These are phyloP conservation scores for Elysia crispata DNA, from an alignment of 2,888 invertebrate species.

Conservation along the genomic window DNA sequence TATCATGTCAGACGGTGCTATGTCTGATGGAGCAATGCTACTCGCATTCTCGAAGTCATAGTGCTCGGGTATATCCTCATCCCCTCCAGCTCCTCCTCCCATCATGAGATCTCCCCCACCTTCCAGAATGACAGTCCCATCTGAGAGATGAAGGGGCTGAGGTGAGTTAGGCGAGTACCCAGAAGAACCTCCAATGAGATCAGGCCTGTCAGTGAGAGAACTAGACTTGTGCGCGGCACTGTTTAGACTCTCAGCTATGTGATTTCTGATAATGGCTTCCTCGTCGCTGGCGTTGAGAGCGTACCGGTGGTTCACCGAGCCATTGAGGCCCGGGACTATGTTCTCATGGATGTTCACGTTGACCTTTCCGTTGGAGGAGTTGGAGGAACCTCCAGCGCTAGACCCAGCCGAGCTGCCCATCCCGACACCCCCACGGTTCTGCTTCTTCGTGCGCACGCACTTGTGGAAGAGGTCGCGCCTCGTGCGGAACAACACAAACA, in stretches of 20 bases:
- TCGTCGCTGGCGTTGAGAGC: slow-evolving; percentile 65
- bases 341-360: slow-evolving; percentile 37
- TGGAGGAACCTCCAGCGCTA: neutral
- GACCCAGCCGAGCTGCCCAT: slow-evolving; percentile 3
- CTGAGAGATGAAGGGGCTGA: slow-evolving; percentile 65
- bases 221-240: slow-evolving; percentile 85
- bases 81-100: slow-evolving; percentile 53
- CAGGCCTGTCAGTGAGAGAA: slow-evolving; percentile 88
- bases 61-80: slow-evolving; percentile 72
- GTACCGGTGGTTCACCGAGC: slow-evolving; percentile 54
- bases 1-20: slow-evolving; percentile 87
- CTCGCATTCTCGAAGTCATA: slow-evolving; percentile 98
- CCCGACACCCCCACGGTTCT: slow-evolving; percentile 6
- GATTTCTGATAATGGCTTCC: slow-evolving; percentile 80
- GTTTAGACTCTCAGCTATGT: slow-evolving; percentile 88
- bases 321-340: slow-evolving; percentile 5
- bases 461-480: slow-evolving; percentile 82
- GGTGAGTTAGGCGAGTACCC: slow-evolving; percentile 82
- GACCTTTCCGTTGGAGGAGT: slow-evolving; percentile 31
- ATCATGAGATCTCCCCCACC: slow-evolving; percentile 59
- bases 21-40: slow-evolving; percentile 97
- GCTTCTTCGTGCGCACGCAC: slow-evolving; percentile 49
- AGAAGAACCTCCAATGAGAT: slow-evolving; percentile 86
- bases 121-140: slow-evolving; percentile 72
- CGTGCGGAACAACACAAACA: slow-evolving; percentile 92